Percentiles rank a stretch among this genome's conserved stretches.
phyloP scores from a whole-genome alignment of 2,888 invertebrate species.

The Phortica okadai region DNA sequence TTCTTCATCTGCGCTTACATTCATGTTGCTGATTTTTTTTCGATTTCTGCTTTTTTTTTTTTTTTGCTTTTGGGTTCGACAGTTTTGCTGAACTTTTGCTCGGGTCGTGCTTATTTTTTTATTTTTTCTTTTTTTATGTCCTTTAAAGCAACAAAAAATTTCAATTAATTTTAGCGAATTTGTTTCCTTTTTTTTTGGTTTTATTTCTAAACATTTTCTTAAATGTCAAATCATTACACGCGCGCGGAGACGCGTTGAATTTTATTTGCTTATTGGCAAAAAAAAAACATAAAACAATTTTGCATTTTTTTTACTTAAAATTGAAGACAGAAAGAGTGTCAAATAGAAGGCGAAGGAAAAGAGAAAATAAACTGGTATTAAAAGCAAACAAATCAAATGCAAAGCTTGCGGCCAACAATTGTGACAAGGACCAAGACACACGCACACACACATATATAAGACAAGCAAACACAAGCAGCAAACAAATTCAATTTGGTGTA shows the following conservation, averaged over 20 bases:
- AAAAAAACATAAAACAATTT: background rate
- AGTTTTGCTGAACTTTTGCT: background rate
- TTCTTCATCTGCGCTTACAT: background rate
- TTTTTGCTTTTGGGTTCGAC: background rate
- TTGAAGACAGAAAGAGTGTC: conserved; percentile 51
- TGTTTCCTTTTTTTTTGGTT: background rate
- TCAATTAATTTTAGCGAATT: conserved; percentile 58
- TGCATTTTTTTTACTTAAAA: background rate
- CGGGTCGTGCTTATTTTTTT: background rate
- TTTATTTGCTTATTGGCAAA: conserved; percentile 59
- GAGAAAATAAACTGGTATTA: background rate
- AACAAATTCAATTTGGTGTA: conserved; percentile 61
- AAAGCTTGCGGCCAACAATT: conserved; percentile 5
- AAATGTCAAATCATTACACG: conserved; percentile 42
- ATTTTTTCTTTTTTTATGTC: background rate
- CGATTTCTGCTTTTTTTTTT: too few species aligned
- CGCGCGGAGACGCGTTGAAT: too few species aligned
- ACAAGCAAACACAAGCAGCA: conserved; percentile 34
- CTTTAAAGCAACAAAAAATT: conserved; percentile 43
- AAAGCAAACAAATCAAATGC: conserved; percentile 53
- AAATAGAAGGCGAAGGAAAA: conserved; percentile 41
- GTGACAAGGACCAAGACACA: conserved; percentile 18
- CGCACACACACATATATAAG: conserved; percentile 37
- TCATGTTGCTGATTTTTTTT: too few species aligned
- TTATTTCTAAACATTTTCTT: background rate